Base-by-base conservation (phyloP, 2,113 vertebrate species). In the Rhinoptilus africanus region DNA sequence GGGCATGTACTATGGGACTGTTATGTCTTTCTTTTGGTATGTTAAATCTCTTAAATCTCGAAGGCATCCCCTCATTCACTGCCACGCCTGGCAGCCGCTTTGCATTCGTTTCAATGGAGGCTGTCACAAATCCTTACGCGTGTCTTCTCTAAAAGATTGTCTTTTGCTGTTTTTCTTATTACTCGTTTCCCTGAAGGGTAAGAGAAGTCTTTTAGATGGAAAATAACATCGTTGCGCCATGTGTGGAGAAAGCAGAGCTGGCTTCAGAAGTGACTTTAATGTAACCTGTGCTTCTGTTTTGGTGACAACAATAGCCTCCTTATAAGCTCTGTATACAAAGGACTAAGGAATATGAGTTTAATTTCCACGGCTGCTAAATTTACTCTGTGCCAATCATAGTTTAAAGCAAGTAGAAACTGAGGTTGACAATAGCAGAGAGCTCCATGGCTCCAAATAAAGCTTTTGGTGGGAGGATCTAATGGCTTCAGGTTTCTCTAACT, bases 361-460 rank as follows among this genome's bases (percentile, higher is more conserved):
- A 39, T 53, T 85, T 66, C 41, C 81, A 77, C 2, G 3, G 15
- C n/a, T 69, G 23, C 22, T 63, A 15, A 54, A 71, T 13, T 79
- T 87, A 14, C 14, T 77, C 15, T n/a, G 45, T 54, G 60, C 18
- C 77, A 85, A 9, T 20, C 56, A n/a, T 0, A 27, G 69, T 2
- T 21, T 62, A 63, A 34, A 96, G 22, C 24, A 24, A 71, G 45
- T 14, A 74, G 73, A 76, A 80, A 37, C 45, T 14, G 26, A 76
- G 63, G 23, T 17, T 1, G 1, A 12, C 0, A 0, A 26, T 3
- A 30, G 39, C 56, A 64, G 23, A 71, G 45, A 21, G 14, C 28
- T 28, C 43, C 14, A 6, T 10, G 13, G 27, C 37, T 35, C 59
- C 77, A 72, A 28, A 34, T 19, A 22, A 67, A 68, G 26, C 30